These are phyloP conservation scores for Dexiosoma caninum DNA, from an alignment of 2,888 invertebrate species.

Conservation along the genomic window DNA sequence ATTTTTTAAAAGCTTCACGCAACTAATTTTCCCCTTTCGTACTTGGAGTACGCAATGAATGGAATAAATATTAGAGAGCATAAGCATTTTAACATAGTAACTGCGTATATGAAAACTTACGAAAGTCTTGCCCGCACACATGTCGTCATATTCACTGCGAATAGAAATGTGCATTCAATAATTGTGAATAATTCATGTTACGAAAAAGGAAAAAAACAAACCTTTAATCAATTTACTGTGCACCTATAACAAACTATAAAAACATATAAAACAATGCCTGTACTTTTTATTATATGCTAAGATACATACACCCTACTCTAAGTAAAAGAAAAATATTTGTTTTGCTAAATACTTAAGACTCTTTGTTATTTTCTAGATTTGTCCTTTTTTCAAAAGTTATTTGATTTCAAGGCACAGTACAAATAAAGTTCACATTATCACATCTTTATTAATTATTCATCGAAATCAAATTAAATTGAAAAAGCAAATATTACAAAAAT, in stretches of 20 bases:
- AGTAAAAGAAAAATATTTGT: not conserved
- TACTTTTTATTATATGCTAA: not conserved
- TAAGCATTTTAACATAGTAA: no score
- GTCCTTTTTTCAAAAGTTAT: not conserved
- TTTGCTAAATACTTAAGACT: slow-evolving; percentile 37
- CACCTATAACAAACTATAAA: slow-evolving; percentile 24
- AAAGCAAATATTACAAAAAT: slow-evolving; percentile 49
- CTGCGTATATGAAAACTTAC: no score
- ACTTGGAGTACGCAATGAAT: no score
- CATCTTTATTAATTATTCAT: slow-evolving; percentile 42
- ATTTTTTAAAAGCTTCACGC: no score
- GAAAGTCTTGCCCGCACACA: no score
- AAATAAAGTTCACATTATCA: slow-evolving; percentile 52
- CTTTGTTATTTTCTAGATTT: slow-evolving; percentile 1
- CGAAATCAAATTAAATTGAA: slow-evolving; percentile 45
- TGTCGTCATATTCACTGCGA: no score
- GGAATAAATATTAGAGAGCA: no score
- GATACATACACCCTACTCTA: slow-evolving; percentile 56
- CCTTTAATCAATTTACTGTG: slow-evolving; percentile 28
- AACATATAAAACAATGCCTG: slow-evolving; percentile 35
- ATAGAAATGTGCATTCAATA: no score
- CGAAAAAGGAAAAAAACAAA: not conserved
- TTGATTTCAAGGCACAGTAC: slow-evolving; percentile 64
- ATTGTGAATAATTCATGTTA: not conserved
- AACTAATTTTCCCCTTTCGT: no score